Percentiles rank a stretch among this genome's conserved stretches.
Conservation (phyloP, 1,140 invertebrate species). For the Sitophilus oryzae region DNA sequence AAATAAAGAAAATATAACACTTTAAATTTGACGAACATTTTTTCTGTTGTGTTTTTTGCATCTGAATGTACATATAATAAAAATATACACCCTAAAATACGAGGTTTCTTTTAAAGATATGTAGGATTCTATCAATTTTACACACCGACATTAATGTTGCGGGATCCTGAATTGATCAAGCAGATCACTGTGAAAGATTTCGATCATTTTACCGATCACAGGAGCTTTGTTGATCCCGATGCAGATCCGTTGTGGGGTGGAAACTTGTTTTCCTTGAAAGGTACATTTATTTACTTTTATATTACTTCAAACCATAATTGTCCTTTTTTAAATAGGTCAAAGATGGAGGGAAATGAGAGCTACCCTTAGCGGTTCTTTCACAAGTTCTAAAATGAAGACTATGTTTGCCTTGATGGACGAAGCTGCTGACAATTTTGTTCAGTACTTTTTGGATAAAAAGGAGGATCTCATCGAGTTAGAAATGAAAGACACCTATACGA, state of each 20-base stretch:
- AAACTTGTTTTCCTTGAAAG: conserved; percentile 50
- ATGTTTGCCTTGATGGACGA: conserved; percentile 39
- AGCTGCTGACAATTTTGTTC: conserved; percentile 34
- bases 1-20: too few relatives aligned
- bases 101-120: conserved; percentile 30
- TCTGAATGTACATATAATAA: too few relatives aligned
- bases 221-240: conserved; percentile 43
- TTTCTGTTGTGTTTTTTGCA: too few relatives aligned
- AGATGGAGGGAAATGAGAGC: conserved; percentile 43
- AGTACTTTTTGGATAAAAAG: conserved; percentile 31
- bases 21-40: too few relatives aligned
- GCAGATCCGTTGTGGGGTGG: conserved; percentile 50
- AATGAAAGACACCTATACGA: conserved; percentile 28
- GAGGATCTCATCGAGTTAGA: conserved; percentile 23
- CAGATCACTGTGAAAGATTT: conserved; percentile 50
- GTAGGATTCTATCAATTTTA: conserved; percentile 46
- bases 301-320: conserved; percentile 47
- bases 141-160: conserved; percentile 42
- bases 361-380: conserved; percentile 43
- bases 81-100: too few relatives aligned
- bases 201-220: conserved; percentile 47
- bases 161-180: conserved; percentile 47
- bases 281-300: too few relatives aligned
- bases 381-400: conserved; percentile 42
- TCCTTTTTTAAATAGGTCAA: conserved; percentile 28